phyloP scores from a whole-genome alignment of 30 jellyfish, hydroid and myxozoan species.

The Hydra vulgaris region DNA sequence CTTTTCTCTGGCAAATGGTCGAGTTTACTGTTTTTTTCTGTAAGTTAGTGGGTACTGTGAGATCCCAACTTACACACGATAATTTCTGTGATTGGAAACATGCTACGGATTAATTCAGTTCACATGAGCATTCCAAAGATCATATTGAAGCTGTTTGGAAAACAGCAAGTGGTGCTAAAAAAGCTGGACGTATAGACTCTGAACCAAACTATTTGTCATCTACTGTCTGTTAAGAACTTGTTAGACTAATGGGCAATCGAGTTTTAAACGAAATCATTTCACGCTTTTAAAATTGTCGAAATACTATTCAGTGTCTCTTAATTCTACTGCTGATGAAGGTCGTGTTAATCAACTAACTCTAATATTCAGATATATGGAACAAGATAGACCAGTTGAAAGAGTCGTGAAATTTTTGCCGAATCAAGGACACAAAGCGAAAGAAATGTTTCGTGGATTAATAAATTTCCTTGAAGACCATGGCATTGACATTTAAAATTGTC shows the following conservation, averaged over 20 bases:
- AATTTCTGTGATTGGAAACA: not conserved
- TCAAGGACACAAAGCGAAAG: not conserved
- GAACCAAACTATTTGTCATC: not conserved
- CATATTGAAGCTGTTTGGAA: not conserved
- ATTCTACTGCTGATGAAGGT: constrained; percentile 4
- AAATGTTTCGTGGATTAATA: not conserved
- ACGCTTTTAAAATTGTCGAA: not conserved
- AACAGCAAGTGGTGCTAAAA: not conserved
- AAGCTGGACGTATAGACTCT: not conserved
- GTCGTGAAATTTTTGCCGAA: not conserved
- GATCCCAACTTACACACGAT: too few relatives aligned
- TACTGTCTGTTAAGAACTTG: not conserved
- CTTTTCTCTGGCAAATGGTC: too few relatives aligned
- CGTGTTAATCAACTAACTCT: constrained; percentile 1
- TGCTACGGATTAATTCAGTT: not conserved
- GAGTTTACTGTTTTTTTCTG: constrained; percentile 3
- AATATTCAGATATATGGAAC: not conserved
- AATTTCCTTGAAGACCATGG: not conserved
- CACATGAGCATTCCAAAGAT: not conserved
- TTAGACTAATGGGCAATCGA: not conserved
- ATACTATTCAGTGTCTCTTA: constrained; percentile 9
- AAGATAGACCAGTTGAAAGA: not conserved
- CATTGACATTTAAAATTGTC: not conserved
- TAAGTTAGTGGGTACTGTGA: too few relatives aligned
- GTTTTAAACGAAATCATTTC: not conserved